A percentile compares a stretch with the other conserved stretches of the same genome.
Evolutionary conservation across 2,113 vertebrate species (phyloP).

Genomic region (Okapia johnstoni): DNA sequence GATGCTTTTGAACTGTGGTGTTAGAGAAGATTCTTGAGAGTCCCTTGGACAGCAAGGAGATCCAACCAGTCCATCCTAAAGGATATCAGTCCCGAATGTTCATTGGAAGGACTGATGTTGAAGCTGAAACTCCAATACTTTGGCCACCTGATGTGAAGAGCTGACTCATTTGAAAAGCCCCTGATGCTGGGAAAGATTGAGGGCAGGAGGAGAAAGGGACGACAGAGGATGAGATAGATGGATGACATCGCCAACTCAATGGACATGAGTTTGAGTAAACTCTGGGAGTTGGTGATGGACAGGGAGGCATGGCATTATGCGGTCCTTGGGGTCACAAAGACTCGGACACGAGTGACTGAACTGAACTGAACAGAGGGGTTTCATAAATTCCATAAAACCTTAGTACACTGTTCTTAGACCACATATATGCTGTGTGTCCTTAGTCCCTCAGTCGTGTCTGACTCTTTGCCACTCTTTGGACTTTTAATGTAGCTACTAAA

Average conservation of each 20-base stretch:
- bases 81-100: not conserved
- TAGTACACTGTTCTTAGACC: not conserved
- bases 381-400: not conserved
- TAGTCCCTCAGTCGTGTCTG: not conserved
- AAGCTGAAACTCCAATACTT: not conserved
- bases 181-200: not conserved
- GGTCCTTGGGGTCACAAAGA: not conserved
- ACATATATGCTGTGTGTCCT: not conserved
- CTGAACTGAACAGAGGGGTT: not conserved
- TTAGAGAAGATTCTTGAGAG: not conserved
- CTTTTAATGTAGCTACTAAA: not conserved
- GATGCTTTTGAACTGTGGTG: not conserved
- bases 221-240: not conserved
- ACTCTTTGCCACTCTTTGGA: not conserved
- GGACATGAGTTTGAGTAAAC: not conserved
- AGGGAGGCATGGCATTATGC: not conserved
- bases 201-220: not conserved
- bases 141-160: not conserved
- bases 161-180: not conserved
- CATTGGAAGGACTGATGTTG: not conserved
- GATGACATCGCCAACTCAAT: not conserved
- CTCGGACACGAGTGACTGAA: not conserved
- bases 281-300: not conserved
- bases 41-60: not conserved
- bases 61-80: not conserved